Percentiles rank a stretch among this genome's conserved stretches.
Conservation (phyloP, 2,113 vertebrate genomes). For the Eublepharis macularius region DNA sequence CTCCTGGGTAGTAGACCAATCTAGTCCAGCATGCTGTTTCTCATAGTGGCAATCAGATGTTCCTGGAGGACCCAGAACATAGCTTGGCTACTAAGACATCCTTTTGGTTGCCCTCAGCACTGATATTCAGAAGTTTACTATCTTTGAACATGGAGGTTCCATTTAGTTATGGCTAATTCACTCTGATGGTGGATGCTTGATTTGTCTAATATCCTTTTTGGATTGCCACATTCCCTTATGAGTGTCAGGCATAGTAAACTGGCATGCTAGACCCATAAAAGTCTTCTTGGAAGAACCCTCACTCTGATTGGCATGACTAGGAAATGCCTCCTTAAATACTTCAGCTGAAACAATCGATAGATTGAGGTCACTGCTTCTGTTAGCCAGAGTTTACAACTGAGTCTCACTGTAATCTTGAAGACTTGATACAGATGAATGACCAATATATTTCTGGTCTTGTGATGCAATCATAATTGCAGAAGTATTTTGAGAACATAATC, state of each 20-base stretch:
- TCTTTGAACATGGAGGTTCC: no score
- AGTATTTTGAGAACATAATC: not conserved
- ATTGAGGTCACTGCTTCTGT: conserved; percentile 70
- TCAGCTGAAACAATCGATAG: conserved; percentile 81
- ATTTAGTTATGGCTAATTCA: no score
- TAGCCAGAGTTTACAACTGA: conserved; percentile 59
- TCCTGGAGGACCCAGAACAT: no score
- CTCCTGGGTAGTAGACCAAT: no score
- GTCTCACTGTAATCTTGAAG: conserved; percentile 23
- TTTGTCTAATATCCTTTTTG: not conserved
- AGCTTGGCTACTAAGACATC: no score
- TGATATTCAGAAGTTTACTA: no score
- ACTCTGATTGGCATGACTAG: conserved; percentile 61
- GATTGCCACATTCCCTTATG: not conserved
- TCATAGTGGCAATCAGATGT: no score
- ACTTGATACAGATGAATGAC: not conserved
- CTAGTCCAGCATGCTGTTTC: no score
- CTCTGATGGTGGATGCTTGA: no score
- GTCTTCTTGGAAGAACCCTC: not conserved
- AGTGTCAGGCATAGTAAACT: not conserved
- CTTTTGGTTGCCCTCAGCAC: no score
- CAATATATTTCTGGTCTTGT: not conserved
- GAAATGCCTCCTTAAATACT: conserved; percentile 76
- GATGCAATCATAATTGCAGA: not conserved
- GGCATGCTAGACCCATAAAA: not conserved